Conservation (phyloP, 2,888 invertebrate genomes). For the Brachyptera risi region DNA sequence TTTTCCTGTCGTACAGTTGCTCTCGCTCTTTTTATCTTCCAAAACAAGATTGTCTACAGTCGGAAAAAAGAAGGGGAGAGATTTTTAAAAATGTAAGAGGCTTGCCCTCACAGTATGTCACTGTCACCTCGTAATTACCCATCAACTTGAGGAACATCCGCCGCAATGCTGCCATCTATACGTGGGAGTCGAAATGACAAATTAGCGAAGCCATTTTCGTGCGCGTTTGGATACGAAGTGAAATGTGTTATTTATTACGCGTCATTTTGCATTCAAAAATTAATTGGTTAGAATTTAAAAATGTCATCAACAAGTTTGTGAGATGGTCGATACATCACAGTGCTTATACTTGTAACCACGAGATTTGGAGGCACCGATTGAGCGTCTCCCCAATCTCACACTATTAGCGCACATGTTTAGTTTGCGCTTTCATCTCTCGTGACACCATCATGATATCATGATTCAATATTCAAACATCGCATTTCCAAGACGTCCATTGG, state of each 20-base stretch:
- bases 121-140: slow-evolving; percentile 48
- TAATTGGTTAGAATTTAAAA: background rate
- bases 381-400: too few relatives aligned
- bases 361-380: too few relatives aligned
- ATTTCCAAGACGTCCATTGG: too few relatives aligned
- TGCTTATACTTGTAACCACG: too few relatives aligned
- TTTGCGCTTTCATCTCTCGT: too few relatives aligned
- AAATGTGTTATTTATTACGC: slow-evolving; percentile 3
- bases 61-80: slow-evolving; percentile 33
- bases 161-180: background rate
- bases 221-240: background rate
- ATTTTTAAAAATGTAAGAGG: slow-evolving; percentile 45
- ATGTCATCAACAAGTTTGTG: background rate
- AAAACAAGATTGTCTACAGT: slow-evolving; percentile 12
- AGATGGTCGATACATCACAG: slow-evolving; percentile 2
- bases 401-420: too few relatives aligned
- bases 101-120: slow-evolving; percentile 41
- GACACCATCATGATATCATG: too few relatives aligned
- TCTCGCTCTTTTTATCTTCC: slow-evolving; percentile 9
- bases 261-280: background rate
- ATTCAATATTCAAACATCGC: too few relatives aligned
- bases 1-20: background rate
- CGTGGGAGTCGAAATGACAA: slow-evolving; percentile 7
- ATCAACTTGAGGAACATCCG: slow-evolving; percentile 39
- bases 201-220: background rate